Conservation (phyloP, 2,888 invertebrate genomes). For the Cerceris ruficornis region DNA sequence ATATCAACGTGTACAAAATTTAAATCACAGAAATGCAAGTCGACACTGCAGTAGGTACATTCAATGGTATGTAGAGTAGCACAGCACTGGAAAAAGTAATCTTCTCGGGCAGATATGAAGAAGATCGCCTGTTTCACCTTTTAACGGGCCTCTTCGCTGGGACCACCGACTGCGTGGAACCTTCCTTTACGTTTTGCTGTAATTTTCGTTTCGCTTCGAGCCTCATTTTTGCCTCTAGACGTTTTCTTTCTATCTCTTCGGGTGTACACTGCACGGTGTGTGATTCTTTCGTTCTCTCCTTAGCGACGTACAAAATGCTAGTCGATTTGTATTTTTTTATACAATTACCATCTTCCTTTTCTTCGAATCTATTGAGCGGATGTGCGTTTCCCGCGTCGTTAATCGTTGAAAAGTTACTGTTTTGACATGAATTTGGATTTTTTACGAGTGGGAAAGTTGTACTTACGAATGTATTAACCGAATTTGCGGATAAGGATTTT, state of each 20-base stretch:
- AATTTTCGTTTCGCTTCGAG: conserved; percentile 83
- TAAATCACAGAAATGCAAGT: conserved; percentile 20
- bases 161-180: conserved; percentile 11
- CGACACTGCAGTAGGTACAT: conserved; percentile 1
- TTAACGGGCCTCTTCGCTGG: conserved; percentile 48
- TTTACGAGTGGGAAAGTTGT: conserved; percentile 36
- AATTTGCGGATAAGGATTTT: conserved; percentile 67
- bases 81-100: background rate
- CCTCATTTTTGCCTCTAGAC: conserved; percentile 84
- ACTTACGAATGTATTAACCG: conserved; percentile 61
- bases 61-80: background rate
- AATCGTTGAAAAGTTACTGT: conserved; percentile 36
- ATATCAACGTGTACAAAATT: conserved; percentile 8
- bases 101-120: background rate
- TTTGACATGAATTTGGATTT: conserved; percentile 15
- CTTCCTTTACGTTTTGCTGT: conserved; percentile 31
- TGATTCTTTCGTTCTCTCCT: conserved; percentile 40
- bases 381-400: conserved; percentile 38
- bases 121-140: conserved; percentile 60
- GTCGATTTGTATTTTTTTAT: conserved; percentile 50
- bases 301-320: conserved; percentile 40
- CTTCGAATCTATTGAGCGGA: conserved; percentile 60
- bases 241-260: conserved; percentile 86
- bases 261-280: conserved; percentile 81
- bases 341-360: conserved; percentile 56